phyloP scores from a whole-genome alignment of 2,113 vertebrate genomes.

The Scolopax mira region DNA sequence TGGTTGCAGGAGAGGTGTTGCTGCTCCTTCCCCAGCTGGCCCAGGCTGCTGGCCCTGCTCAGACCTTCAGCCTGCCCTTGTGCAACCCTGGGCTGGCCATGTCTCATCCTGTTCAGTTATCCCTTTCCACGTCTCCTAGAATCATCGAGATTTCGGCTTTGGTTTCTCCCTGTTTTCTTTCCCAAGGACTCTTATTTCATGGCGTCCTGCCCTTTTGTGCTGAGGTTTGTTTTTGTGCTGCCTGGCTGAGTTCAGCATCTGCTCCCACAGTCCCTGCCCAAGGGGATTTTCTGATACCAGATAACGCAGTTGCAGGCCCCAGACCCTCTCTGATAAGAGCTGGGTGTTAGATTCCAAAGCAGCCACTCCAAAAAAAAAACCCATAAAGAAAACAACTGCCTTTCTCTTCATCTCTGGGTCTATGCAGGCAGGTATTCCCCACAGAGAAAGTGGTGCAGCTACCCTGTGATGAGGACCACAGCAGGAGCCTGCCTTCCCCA shows the following conservation, averaged over 20 bases:
- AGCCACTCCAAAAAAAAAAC: too few relatives aligned
- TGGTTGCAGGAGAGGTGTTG: constrained; percentile 50
- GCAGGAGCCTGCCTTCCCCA: rapidly evolving
- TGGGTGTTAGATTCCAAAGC: neutral
- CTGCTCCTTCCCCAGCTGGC: constrained; percentile 35
- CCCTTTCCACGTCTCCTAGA: neutral
- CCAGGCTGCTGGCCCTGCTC: neutral
- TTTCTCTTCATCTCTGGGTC: neutral
- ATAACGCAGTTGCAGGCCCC: neutral
- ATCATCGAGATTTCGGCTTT: constrained; percentile 17
- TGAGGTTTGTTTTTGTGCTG: constrained; percentile 17
- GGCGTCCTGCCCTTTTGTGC: neutral
- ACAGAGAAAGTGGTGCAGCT: neutral
- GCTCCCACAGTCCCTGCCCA: neutral
- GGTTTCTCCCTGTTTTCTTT: constrained; percentile 36
- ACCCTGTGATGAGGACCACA: neutral
- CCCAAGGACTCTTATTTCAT: constrained; percentile 31
- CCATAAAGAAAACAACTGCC: neutral
- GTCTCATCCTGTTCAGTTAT: neutral
- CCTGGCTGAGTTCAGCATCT: constrained; percentile 31
- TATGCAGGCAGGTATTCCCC: neutral
- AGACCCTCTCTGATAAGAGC: neutral
- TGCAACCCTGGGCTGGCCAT: constrained; percentile 48
- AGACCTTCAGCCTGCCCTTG: constrained; percentile 29
- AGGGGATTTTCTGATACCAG: neutral